Base-by-base conservation (phyloP, 53 echinoderm and acorn worm genomes). In the Pentamera pediparva region DNA sequence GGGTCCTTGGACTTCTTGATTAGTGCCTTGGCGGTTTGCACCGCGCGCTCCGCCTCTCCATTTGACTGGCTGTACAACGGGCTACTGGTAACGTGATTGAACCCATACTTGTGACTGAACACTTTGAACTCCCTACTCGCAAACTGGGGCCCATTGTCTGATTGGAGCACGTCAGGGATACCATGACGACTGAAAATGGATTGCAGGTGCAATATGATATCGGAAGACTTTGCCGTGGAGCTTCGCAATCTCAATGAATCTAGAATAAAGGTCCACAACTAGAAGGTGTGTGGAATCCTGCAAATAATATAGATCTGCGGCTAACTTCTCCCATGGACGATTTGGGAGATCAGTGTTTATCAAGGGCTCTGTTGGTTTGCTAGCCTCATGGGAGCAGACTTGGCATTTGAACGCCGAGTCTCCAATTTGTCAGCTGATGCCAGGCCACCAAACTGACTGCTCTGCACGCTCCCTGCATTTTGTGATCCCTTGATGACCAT, bases 381-480 rank as follows among this genome's bases (percentile, higher is more conserved):
- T n/a, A n/a, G n/a, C n/a, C n/a, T n/a, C n/a, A n/a, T n/a, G n/a
- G n/a, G n/a, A n/a, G n/a, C n/a, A n/a, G n/a, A n/a, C n/a, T n/a
- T n/a, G n/a, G n/a, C n/a, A n/a, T n/a, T n/a, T n/a, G n/a, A n/a
- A n/a, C n/a, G n/a, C n/a, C n/a, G 26, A 74, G 76, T 38, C 50
- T 65, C 56, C 83, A n/a, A n/a, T n/a, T 45, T 12, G 18, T 45
- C 35, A 53, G 17, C 69, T 59, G 31, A 84, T 38, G 33, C 78
- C 89, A 21, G 89, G 89, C 89, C 82, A 89, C 85, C 82, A 85
- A 9, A 82, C 79, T 3, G 89, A 85, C 5, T 24, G 32, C 24
- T 60, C 65, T 32, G 76, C 76, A 10, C 85, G 34, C 47, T 79
- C 81, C 10, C 85, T 37, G 26, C 85, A 89, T 33, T 84, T 84